Percentiles rank a stretch among this genome's conserved stretches.
phyloP scores from a whole-genome alignment of 2,113 vertebrate genomes.

The zebrafish (Danio rerio) region DNA sequence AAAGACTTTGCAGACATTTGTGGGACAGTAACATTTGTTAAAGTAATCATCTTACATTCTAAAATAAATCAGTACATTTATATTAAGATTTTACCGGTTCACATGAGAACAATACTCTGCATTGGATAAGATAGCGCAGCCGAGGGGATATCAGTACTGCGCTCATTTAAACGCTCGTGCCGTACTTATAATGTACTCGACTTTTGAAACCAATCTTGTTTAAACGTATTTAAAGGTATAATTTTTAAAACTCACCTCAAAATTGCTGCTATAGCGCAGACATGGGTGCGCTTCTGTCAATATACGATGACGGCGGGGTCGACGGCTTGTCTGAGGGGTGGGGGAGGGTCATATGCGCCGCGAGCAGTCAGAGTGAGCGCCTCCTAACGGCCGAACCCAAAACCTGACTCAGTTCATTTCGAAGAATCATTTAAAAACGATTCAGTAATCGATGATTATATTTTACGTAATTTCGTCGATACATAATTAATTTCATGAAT shows the following conservation, averaged over 20 bases:
- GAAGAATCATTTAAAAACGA: no score
- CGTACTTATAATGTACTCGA: neutral
- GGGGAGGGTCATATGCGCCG: constrained; percentile 5
- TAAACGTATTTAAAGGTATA: neutral
- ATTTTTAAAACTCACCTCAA: constrained; percentile 13
- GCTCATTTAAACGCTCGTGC: neutral
- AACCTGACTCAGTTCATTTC: no score
- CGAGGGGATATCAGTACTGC: neutral
- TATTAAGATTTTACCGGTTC: neutral
- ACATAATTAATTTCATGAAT: no score
- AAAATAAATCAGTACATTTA: neutral
- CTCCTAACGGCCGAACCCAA: constrained; percentile 1
- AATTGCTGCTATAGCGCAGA: neutral
- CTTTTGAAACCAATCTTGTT: neutral
- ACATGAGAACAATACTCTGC: neutral
- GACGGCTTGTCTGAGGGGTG: neutral
- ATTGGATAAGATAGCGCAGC: neutral
- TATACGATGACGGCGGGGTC: neutral
- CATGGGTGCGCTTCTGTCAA: neutral
- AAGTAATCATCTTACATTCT: neutral
- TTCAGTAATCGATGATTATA: no score
- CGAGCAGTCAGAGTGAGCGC: neutral
- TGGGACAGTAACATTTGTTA: neutral
- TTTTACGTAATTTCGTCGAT: no score
- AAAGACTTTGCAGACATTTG: no score